Conservation (phyloP, 23 tunicate species). For the Halocynthia aurantium region DNA sequence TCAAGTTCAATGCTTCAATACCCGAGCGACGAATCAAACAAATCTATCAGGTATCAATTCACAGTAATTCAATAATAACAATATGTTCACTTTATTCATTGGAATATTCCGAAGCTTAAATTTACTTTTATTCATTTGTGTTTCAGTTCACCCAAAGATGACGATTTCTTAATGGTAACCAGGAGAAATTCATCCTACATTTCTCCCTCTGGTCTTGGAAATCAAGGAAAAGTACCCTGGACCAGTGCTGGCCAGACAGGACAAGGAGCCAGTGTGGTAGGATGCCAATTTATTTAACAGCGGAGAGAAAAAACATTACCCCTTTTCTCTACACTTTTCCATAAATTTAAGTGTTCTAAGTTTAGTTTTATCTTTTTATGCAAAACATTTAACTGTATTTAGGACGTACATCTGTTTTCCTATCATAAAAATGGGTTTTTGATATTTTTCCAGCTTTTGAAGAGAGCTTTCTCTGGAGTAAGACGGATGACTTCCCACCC, state of each 20-base stretch:
- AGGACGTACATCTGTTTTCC: too few species aligned
- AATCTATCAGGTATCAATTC: background rate
- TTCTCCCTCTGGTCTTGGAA: constrained; percentile 2
- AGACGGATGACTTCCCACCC: constrained; percentile 84
- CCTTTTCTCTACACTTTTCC: background rate
- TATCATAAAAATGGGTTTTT: background rate
- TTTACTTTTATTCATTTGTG: background rate
- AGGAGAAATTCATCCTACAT: constrained; percentile 6
- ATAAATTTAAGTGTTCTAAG: background rate
- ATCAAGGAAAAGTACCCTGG: constrained; percentile 20
- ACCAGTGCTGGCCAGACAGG: constrained; percentile 47
- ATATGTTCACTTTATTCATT: background rate
- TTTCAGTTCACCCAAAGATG: constrained; percentile 40
- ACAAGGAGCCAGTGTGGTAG: constrained; percentile 71
- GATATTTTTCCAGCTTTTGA: constrained; percentile 30
- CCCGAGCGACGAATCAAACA: background rate
- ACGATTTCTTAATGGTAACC: constrained; percentile 59
- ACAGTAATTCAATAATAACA: background rate
- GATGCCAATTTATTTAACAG: too few species aligned
- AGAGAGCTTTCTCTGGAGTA: constrained; percentile 39
- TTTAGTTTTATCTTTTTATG: background rate
- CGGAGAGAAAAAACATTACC: background rate
- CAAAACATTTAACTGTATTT: background rate
- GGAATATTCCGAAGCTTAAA: background rate
- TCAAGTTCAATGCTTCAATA: constrained; percentile 9